Evolutionary conservation across 2,888 invertebrate species (phyloP), one percentile per base, ranked within the genome.

Genomic region (Pediacus dermestoides): DNA sequence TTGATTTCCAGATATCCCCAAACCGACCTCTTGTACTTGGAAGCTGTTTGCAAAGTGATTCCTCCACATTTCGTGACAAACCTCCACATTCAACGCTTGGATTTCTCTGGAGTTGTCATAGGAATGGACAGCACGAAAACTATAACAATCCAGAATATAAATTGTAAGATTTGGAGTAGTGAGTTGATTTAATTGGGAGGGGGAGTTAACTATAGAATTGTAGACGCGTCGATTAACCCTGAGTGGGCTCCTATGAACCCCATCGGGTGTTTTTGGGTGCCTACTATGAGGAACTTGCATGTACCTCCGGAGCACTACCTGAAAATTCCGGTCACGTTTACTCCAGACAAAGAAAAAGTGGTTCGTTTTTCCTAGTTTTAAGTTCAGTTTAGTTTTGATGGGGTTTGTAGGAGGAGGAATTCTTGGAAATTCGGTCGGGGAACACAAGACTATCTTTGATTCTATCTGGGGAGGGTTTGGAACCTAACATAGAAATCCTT

Each of bases 31-130:
- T 18, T 57, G 8, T 44, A 44, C 35, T 31, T 57, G 13, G 40
- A 50, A 7, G 48, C 49, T 0, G 23, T 25, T 11, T 56, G 53
- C 16, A 52, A 39, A 32, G 55, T 56, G 2, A 32, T 45, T 10
- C 43, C 34, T 30, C 57, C 57, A 1, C 50, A 52, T 37, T 57
- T 57, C 34, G 53, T 46, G n/a, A 48, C 44, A 0, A 46, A 52
- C 37, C 34, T 55, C 25, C 52, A 48, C 13, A 31, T 39, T 2
- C 55, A 55, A 41, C 46, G 52, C 13, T 26, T 59, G 8, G 43
- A 53, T 41, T 57, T 59, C 36, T 56, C 53, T 4, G 46, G 39
- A 16, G 50, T 53, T 4, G 38, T 43, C 6, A 33, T 55, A 10
- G 57, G 56, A 33, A 49, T 39, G 42, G 39, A 27, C 8, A 35